These are phyloP conservation scores for Manacus vitellinus DNA, from an alignment of 2,113 vertebrate species.

Conservation along the genomic window DNA sequence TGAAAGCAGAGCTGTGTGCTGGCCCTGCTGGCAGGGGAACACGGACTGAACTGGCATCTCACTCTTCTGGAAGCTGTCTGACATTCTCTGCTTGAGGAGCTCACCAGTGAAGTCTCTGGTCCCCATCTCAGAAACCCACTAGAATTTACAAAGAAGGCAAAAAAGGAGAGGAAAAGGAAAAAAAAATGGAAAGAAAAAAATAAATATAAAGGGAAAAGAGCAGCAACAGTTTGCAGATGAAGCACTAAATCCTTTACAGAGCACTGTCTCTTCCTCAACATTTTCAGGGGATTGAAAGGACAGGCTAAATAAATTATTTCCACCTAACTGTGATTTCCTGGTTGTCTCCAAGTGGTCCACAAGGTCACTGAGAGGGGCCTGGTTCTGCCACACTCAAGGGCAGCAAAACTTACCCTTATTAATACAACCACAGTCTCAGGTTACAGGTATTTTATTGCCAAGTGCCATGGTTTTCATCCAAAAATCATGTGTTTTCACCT, in stretches of 20 bases:
- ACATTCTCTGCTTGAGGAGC: background rate
- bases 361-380: background rate
- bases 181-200: background rate
- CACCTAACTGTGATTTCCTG: background rate
- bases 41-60: background rate
- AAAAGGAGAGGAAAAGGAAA: background rate
- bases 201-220: background rate
- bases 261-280: fast-evolving
- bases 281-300: background rate
- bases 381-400: background rate
- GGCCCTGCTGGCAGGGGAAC: background rate
- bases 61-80: background rate
- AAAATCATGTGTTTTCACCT: background rate
- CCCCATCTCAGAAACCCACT: background rate
- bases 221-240: background rate
- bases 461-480: background rate
- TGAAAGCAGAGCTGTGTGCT: background rate
- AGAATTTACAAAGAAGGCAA: too few relatives aligned
- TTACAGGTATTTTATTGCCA: background rate
- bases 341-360: background rate
- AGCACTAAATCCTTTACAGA: background rate
- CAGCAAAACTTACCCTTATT: background rate
- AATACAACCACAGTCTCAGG: background rate
- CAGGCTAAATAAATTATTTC: background rate
- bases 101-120: background rate